Evolutionary conservation across 2,113 vertebrate species (phyloP).

Genomic region (Leptobrachium leishanense): DNA sequence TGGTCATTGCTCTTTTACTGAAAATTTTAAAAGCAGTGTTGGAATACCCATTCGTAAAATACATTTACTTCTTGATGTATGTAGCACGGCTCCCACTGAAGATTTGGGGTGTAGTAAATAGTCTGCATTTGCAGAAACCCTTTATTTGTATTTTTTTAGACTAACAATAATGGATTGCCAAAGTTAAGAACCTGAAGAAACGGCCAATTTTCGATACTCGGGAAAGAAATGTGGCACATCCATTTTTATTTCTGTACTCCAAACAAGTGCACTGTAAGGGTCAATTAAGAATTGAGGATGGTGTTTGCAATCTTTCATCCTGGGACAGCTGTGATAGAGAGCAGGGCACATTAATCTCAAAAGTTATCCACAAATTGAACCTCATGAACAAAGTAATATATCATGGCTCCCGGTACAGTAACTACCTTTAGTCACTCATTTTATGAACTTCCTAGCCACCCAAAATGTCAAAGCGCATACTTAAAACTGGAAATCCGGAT

Average conservation of each 20-base stretch:
- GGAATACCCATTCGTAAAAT: too few relatives aligned
- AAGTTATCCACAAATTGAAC: conserved; percentile 43
- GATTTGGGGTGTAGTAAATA: too few relatives aligned
- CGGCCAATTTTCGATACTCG: neutral
- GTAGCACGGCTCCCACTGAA: too few relatives aligned
- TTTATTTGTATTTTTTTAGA: too few relatives aligned
- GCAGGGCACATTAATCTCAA: conserved; percentile 32
- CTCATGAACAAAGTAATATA: conserved; percentile 34
- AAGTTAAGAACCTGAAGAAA: too few relatives aligned
- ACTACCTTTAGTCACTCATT: conserved; percentile 13
- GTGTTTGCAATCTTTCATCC: conserved; percentile 36
- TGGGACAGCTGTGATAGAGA: conserved; percentile 16
- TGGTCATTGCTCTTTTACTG: too few relatives aligned
- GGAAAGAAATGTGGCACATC: conserved; percentile 14
- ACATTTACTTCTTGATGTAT: too few relatives aligned
- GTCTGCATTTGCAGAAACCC: too few relatives aligned
- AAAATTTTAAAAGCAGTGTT: too few relatives aligned
- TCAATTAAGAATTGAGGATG: conserved; percentile 35
- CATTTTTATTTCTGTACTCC: conserved; percentile 10
- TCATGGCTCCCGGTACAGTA: conserved; percentile 25
- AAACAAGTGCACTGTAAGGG: conserved; percentile 28
- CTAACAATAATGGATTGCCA: too few relatives aligned
- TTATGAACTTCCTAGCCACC: conserved; percentile 3
- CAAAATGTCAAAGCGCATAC: conserved; percentile 14
- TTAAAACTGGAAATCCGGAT: neutral